phyloP scores from a whole-genome alignment of 2,113 vertebrate genomes.

The Tursiops truncatus region DNA sequence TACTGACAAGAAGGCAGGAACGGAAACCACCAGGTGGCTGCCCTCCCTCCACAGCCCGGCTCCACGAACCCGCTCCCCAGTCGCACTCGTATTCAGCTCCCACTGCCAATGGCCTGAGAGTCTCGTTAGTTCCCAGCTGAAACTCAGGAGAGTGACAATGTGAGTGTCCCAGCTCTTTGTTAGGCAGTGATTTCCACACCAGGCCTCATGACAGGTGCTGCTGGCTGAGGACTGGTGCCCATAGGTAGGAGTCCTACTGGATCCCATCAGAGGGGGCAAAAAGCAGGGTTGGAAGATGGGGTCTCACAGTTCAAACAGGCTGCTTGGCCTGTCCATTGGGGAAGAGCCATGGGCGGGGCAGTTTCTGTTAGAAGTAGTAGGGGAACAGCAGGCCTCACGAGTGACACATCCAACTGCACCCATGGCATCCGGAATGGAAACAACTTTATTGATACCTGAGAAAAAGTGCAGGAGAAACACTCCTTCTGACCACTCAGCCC shows the following conservation, averaged over 20 bases:
- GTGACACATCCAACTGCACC: neutral
- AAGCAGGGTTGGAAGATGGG: neutral
- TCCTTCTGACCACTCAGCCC: neutral
- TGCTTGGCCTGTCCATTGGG: neutral
- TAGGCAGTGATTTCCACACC: neutral
- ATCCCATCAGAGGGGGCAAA: neutral
- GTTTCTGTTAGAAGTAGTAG: neutral
- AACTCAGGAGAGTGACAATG: neutral
- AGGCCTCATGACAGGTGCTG: neutral
- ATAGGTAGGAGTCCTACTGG: neutral
- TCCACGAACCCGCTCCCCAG: neutral
- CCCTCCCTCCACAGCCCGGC: neutral
- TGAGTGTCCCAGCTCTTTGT: neutral
- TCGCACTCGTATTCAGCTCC: too few species aligned
- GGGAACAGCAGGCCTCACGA: neutral
- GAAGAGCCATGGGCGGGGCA: neutral
- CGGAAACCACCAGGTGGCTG: neutral
- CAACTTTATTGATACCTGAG: conserved; percentile 72
- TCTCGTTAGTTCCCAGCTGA: neutral
- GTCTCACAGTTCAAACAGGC: neutral
- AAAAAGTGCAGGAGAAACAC: neutral
- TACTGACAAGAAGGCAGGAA: too few species aligned
- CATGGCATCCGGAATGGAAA: neutral
- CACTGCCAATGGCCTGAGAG: neutral
- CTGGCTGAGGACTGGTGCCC: neutral